Conservation (phyloP, 2,888 invertebrate species). For the Halocaridina rubra region DNA sequence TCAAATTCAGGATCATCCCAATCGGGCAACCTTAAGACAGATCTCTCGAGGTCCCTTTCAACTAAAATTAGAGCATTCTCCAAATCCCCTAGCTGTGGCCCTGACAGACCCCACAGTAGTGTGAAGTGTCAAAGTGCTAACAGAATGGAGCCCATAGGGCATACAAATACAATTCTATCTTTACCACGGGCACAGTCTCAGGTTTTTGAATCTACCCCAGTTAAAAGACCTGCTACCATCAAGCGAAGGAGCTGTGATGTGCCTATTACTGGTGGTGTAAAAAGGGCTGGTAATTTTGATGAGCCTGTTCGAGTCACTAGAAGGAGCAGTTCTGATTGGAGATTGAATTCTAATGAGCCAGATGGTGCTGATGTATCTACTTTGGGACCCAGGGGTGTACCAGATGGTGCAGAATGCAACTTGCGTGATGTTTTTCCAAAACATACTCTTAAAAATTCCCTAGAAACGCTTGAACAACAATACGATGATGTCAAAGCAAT, state of each 20-base stretch:
- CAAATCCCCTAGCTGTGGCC: conserved; percentile 14
- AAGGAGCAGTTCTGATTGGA: conserved; percentile 10
- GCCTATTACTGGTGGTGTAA: conserved; percentile 21
- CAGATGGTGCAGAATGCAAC: conserved; percentile 57
- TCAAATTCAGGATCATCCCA: not conserved
- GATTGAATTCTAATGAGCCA: conserved; percentile 37
- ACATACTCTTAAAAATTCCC: not conserved
- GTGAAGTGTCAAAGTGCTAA: conserved; percentile 11
- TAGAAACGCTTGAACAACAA: conserved; percentile 45
- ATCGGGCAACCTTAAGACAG: conserved; percentile 2
- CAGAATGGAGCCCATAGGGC: not conserved
- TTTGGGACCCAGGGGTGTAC: conserved; percentile 41
- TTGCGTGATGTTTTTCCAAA: conserved; percentile 2
- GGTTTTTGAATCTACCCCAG: not conserved
- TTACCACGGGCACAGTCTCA: not conserved
- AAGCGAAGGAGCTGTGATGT: conserved; percentile 44
- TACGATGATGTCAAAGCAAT: conserved; percentile 56
- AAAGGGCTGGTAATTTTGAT: conserved; percentile 17
- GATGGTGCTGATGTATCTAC: conserved; percentile 39
- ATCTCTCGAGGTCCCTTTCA: not conserved
- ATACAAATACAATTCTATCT: not conserved
- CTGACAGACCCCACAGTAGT: conserved; percentile 7
- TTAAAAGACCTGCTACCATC: not conserved
- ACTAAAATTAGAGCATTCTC: not conserved
- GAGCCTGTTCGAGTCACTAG: not conserved